These are phyloP conservation scores for Metopia argyrocephala DNA, from an alignment of 2,888 invertebrate genomes.

Conservation along the genomic window DNA sequence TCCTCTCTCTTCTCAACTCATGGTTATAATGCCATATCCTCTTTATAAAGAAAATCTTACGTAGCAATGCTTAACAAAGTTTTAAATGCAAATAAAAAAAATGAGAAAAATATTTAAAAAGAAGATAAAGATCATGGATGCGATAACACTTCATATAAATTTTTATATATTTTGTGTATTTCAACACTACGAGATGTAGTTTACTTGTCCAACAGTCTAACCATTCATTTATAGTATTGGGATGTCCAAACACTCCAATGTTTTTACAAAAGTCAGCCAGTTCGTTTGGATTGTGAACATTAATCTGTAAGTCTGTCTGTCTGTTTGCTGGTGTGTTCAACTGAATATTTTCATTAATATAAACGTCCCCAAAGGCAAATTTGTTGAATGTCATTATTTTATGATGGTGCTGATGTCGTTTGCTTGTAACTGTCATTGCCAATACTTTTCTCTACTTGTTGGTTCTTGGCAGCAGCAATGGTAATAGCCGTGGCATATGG, in stretches of 20 bases:
- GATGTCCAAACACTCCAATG: conserved; percentile 23
- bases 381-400: conserved; percentile 63
- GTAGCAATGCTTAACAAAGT: background rate
- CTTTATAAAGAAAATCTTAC: too few relatives aligned
- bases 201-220: background rate
- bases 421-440: conserved; percentile 22
- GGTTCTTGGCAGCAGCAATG: conserved; percentile 6
- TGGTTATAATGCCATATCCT: background rate
- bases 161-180: background rate
- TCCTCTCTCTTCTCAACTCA: background rate
- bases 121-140: conserved; percentile 51
- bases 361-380: conserved; percentile 60
- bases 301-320: background rate
- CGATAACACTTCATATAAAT: conserved; percentile 29
- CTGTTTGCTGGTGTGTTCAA: conserved; percentile 36
- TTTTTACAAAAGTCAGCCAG: background rate
- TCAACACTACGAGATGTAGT: background rate
- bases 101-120: background rate
- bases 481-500: conserved; percentile 46
- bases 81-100: background rate
- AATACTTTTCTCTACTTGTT: conserved; percentile 31
- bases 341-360: conserved; percentile 59
- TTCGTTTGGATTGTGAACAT: background rate
- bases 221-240: background rate
- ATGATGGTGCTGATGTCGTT: conserved; percentile 37